Percentiles rank a stretch among this genome's conserved stretches.
phyloP scores from a whole-genome alignment of 2,888 invertebrate genomes.

The Conus canariensis region DNA sequence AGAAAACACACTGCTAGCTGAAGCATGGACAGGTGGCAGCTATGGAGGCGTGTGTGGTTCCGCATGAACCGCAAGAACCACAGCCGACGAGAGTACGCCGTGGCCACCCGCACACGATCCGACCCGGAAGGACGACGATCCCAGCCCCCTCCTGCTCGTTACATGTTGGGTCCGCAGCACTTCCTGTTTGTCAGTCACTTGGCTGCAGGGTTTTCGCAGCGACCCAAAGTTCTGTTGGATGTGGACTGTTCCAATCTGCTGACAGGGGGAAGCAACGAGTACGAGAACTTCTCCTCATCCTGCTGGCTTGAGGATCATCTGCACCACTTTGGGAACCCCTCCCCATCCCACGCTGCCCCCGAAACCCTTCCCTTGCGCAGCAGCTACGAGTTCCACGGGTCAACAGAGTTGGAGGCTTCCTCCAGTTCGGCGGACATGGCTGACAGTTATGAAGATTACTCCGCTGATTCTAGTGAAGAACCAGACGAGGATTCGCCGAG shows the following conservation, averaged over 20 bases:
- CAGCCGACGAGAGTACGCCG: slow-evolving; percentile 10
- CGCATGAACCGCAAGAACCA: slow-evolving; percentile 22
- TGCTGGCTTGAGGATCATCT: slow-evolving; percentile 67
- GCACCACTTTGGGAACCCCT: slow-evolving; percentile 55
- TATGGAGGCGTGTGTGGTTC: slow-evolving; percentile 33
- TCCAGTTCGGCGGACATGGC: slow-evolving; percentile 16
- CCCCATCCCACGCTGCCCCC: neutral
- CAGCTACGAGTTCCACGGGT: slow-evolving; percentile 34
- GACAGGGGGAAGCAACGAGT: slow-evolving; percentile 55
- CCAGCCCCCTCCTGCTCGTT: neutral
- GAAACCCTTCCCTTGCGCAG: neutral
- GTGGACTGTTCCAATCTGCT: slow-evolving; percentile 60
- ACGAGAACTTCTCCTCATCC: slow-evolving; percentile 63
- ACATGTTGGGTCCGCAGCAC: slow-evolving; percentile 13
- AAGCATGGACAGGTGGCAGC: slow-evolving; percentile 28
- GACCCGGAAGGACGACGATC: neutral
- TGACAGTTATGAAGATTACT: slow-evolving; percentile 41
- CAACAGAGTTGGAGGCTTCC: neutral
- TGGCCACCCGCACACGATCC: slow-evolving; percentile 29
- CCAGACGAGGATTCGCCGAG: neutral
- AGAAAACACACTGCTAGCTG: neutral
- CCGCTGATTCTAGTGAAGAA: slow-evolving; percentile 19
- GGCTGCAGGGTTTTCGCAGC: slow-evolving; percentile 15
- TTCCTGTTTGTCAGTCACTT: slow-evolving; percentile 32
- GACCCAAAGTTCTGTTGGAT: slow-evolving; percentile 61